phyloP scores from a whole-genome alignment of 2,797 vertebrate genomes.

The Triplophysa bombifrons region DNA sequence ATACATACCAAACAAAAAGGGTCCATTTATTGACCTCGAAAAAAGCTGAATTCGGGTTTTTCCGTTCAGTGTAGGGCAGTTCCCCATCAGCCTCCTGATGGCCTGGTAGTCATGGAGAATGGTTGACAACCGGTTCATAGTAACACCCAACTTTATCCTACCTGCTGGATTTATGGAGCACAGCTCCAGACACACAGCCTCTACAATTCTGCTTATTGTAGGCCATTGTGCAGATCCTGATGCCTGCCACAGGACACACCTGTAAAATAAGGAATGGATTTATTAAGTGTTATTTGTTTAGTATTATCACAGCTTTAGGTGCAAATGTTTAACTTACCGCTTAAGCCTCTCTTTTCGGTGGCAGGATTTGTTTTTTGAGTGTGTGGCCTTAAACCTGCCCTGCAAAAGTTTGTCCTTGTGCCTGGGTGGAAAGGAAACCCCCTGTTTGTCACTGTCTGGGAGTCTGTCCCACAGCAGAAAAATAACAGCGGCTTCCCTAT shows the following conservation, averaged over 20 bases:
- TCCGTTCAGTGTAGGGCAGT: not conserved
- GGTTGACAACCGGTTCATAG: not conserved
- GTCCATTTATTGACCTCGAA: not conserved
- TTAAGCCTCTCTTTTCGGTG: no score
- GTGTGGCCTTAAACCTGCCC: not conserved
- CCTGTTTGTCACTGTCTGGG: not conserved
- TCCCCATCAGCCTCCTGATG: not conserved
- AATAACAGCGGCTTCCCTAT: not conserved
- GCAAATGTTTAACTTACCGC: no score
- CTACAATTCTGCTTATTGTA: not conserved
- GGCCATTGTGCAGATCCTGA: not conserved
- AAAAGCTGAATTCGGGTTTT: not conserved
- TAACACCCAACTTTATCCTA: not conserved
- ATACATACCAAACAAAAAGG: not conserved
- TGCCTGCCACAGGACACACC: not conserved
- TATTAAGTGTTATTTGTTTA: not conserved
- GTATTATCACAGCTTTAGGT: no score
- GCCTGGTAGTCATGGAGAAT: not conserved
- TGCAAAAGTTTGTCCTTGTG: not conserved
- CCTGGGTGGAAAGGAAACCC: no score
- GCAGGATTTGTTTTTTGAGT: no score
- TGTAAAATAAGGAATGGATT: not conserved
- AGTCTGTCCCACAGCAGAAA: slow-evolving; percentile 1
- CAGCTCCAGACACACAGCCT: not conserved
- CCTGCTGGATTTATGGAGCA: not conserved